Conservation (phyloP, 2,113 vertebrate genomes). For the Perca flavescens region DNA sequence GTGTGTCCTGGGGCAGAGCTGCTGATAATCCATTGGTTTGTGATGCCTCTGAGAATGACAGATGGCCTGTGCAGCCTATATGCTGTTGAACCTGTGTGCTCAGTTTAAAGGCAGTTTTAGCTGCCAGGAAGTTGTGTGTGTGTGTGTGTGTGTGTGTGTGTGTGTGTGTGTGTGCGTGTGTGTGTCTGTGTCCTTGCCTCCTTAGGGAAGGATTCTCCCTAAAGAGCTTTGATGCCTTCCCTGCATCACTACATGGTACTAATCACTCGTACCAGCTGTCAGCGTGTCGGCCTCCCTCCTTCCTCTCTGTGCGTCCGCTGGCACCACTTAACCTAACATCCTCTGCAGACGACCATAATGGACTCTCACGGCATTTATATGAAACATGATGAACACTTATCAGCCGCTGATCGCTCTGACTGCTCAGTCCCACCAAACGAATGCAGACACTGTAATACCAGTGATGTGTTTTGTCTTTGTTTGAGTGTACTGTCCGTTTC, state of each 20-base stretch:
- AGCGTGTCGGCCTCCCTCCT: conserved; percentile 55
- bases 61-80: conserved; percentile 59
- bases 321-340: conserved; percentile 75
- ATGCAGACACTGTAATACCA: background rate
- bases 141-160: conserved; percentile 40
- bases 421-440: background rate
- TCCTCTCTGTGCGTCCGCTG: conserved; percentile 33
- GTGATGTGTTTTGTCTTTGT: background rate
- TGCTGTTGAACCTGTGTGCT: conserved; percentile 34
- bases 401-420: conserved; percentile 3
- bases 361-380: conserved; percentile 40
- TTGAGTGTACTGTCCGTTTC: background rate
- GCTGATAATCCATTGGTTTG: conserved; percentile 60
- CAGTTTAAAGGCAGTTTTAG: conserved; percentile 49
- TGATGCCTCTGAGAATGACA: conserved; percentile 59
- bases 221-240: conserved; percentile 80
- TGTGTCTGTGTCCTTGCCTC: conserved; percentile 49
- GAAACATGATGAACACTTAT: conserved; percentile 55
- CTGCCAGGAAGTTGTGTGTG: conserved; percentile 48
- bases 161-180: conserved; percentile 31
- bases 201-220: conserved; percentile 75
- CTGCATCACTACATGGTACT: conserved; percentile 69
- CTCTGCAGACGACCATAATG: conserved; percentile 61
- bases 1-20: conserved; percentile 14
- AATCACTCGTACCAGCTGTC: conserved; percentile 85